Evolutionary conservation across 2,888 invertebrate genomes (phyloP).

Genomic region (Adela reaumurella): DNA sequence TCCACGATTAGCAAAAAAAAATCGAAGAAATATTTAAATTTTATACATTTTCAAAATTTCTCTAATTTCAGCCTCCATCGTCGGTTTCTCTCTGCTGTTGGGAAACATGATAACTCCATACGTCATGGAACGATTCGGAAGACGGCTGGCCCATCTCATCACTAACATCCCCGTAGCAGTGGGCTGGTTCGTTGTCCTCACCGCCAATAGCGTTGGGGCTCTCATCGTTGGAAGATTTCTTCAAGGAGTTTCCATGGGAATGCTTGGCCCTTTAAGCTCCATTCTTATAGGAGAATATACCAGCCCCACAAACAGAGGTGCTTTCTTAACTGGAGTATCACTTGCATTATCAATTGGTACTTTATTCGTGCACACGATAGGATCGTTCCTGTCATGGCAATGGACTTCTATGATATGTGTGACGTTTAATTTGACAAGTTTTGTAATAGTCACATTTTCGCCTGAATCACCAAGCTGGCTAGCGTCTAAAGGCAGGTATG

Average conservation of each 20-base stretch:
- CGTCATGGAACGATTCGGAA: constrained; percentile 50
- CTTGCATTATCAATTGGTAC: constrained; percentile 59
- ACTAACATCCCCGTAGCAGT: constrained; percentile 39
- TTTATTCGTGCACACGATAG: constrained; percentile 57
- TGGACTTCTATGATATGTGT: constrained; percentile 45
- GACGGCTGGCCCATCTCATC: constrained; percentile 43
- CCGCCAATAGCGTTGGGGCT: constrained; percentile 29
- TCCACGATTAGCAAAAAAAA: too few species aligned
- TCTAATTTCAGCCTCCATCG: constrained; percentile 28
- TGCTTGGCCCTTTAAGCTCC: constrained; percentile 41
- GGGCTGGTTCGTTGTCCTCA: constrained; percentile 51
- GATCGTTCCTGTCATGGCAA: constrained; percentile 56
- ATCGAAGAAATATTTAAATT: too few species aligned
- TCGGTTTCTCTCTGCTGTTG: constrained; percentile 25
- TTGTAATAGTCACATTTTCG: constrained; percentile 29
- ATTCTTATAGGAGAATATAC: constrained; percentile 54
- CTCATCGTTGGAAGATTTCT: constrained; percentile 26
- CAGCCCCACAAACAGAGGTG: constrained; percentile 59
- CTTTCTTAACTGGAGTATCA: constrained; percentile 55
- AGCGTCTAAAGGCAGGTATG: constrained; percentile 44
- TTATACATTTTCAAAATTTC: too few species aligned
- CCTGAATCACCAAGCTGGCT: constrained; percentile 67
- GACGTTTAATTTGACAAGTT: constrained; percentile 35
- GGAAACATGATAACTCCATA: constrained; percentile 28
- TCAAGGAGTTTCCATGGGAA: constrained; percentile 45